phyloP scores from a whole-genome alignment of 1,140 invertebrate species.

The Scylla paramamosain region DNA sequence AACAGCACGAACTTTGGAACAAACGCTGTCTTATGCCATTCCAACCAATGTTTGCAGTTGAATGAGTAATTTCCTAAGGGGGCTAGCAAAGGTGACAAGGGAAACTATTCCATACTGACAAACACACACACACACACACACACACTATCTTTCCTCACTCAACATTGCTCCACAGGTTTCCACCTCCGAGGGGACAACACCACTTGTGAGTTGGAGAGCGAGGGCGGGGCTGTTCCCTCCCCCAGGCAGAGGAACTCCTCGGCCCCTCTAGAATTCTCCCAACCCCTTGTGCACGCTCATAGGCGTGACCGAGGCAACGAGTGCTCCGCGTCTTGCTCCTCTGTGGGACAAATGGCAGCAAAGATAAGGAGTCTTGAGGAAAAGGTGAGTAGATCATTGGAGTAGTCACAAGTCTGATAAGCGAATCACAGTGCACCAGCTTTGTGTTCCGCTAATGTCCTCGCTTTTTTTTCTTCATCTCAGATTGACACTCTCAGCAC shows the following conservation, averaged over 20 bases:
- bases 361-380: slow-evolving; percentile 83
- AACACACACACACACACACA: slow-evolving; percentile 46
- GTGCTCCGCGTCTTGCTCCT: slow-evolving; percentile 84
- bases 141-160: not conserved
- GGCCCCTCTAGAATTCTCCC: not conserved
- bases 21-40: too few species aligned
- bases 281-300: not conserved
- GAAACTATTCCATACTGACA: not conserved
- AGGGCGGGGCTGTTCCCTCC: slow-evolving; percentile 73
- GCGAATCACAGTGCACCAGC: not conserved
- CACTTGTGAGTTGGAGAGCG: slow-evolving; percentile 82
- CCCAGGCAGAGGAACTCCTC: slow-evolving; percentile 55
- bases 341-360: slow-evolving; percentile 82
- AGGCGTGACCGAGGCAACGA: slow-evolving; percentile 35
- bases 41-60: too few species aligned
- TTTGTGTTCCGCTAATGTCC: not conserved
- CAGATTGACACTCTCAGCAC: slow-evolving; percentile 83
- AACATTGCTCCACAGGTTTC: slow-evolving; percentile 79
- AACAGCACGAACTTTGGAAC: too few species aligned
- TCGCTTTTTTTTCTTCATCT: not conserved
- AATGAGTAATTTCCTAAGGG: too few species aligned
- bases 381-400: slow-evolving; percentile 78
- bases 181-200: slow-evolving; percentile 83
- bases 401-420: slow-evolving; percentile 60
- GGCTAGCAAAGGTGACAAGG: too few species aligned